Percentiles rank a stretch among this genome's conserved stretches.
Evolutionary conservation across 2,888 invertebrate species (phyloP).

Genomic region (Troides helena): DNA sequence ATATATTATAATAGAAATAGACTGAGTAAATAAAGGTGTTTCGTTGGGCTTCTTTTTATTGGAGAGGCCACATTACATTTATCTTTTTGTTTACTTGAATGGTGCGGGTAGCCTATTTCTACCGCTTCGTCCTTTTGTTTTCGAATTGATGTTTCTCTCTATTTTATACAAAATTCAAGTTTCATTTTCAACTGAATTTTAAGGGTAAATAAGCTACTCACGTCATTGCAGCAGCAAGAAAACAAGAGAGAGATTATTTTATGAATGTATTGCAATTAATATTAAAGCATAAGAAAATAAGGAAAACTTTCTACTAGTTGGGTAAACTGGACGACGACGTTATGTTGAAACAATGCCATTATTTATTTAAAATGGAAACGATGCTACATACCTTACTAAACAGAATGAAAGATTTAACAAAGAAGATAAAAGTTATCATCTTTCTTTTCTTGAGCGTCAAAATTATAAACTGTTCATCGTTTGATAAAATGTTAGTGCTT

Average conservation of each 20-base stretch:
- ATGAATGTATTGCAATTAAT: not conserved
- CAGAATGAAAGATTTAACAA: not conserved
- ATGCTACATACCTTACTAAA: not conserved
- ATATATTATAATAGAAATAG: not conserved
- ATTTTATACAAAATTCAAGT: not conserved
- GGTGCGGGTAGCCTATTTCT: conserved; percentile 1
- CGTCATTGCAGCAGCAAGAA: not conserved
- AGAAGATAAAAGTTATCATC: too few species aligned
- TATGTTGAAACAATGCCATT: not conserved
- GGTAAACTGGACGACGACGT: conserved; percentile 2
- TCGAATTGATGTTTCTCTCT: not conserved
- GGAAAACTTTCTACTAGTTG: not conserved
- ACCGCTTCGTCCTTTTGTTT: not conserved
- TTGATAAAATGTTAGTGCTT: not conserved
- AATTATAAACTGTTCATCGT: not conserved
- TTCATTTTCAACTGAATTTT: not conserved
- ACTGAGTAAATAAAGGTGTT: too few species aligned
- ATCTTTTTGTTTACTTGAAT: conserved; percentile 8
- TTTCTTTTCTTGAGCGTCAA: not conserved
- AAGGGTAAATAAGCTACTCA: not conserved
- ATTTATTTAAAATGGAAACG: not conserved
- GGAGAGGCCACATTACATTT: not conserved
- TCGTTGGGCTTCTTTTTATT: not conserved
- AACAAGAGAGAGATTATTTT: not conserved
- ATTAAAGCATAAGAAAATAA: not conserved